Conservation (phyloP, 2,888 invertebrate genomes). For the Ectropis crepuscularia region DNA sequence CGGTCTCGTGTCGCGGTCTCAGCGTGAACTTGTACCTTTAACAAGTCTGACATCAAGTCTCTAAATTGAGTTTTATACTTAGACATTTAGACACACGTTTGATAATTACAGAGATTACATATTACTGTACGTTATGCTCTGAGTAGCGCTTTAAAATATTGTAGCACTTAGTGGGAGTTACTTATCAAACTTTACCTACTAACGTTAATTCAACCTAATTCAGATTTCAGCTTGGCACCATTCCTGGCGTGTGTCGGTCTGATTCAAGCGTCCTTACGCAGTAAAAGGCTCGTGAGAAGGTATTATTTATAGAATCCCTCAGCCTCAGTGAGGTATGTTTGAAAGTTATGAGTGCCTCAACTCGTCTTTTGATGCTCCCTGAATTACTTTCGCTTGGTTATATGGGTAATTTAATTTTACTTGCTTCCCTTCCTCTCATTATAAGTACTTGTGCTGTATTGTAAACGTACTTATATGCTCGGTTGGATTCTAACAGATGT, state of each 20-base stretch:
- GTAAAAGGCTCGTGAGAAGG: constrained; percentile 17
- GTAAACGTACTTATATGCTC: constrained; percentile 2
- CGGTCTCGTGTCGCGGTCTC: no score
- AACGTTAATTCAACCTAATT: constrained; percentile 8
- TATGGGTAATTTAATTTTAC: constrained; percentile 24
- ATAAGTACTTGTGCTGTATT: constrained; percentile 5
- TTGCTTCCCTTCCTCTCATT: constrained; percentile 11
- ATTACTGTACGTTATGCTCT: no score
- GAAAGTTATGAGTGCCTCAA: constrained; percentile 27
- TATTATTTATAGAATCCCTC: constrained; percentile 25
- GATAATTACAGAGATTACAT: no score
- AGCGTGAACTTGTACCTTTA: no score
- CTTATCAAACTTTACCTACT: neutral
- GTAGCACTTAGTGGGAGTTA: no score
- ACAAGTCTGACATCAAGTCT: no score
- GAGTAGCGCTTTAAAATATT: no score
- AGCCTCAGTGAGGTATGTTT: constrained; percentile 24
- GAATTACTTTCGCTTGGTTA: constrained; percentile 24
- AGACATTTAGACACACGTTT: no score
- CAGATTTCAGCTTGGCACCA: constrained; percentile 7
- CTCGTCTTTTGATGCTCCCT: constrained; percentile 28
- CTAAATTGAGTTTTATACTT: no score
- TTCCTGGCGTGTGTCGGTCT: constrained; percentile 18
- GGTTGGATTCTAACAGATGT: neutral
- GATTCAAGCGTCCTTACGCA: constrained; percentile 8